These are phyloP conservation scores for Syrmaticus mikado DNA, from an alignment of 2,113 vertebrate species.

Conservation along the genomic window DNA sequence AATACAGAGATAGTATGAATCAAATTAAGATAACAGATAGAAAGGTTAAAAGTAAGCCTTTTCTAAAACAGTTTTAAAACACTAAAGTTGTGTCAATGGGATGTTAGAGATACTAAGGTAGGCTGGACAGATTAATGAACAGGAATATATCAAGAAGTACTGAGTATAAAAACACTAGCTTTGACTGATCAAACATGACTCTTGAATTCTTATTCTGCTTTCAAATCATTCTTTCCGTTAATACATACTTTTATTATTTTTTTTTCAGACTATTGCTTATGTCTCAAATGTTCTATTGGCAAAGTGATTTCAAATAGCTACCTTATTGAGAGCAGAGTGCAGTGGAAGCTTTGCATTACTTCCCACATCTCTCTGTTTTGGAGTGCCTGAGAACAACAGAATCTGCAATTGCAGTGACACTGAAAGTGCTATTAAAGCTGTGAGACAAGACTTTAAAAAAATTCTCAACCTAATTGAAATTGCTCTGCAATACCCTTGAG, in stretches of 20 bases:
- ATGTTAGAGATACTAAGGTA: not conserved
- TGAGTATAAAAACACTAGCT: not conserved
- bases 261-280: not conserved
- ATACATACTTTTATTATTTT: not conserved
- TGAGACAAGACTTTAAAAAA: not conserved
- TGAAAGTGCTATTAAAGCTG: not conserved
- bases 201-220: not conserved
- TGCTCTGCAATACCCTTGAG: not conserved
- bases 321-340: not conserved
- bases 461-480: not conserved
- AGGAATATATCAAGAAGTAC: not conserved
- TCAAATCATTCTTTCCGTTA: not conserved
- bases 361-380: not conserved
- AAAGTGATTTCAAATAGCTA: not conserved
- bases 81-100: not conserved
- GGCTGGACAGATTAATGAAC: not conserved
- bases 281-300: rapidly evolving
- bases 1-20: not conserved
- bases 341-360: not conserved
- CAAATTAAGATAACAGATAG: not conserved
- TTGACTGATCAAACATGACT: not conserved
- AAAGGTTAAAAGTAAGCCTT: rapidly evolving
- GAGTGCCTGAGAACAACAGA: not conserved
- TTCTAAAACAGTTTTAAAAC: not conserved
- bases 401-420: not conserved